Percentiles rank a stretch among this genome's conserved stretches.
phyloP scores from a whole-genome alignment of 2,888 invertebrate genomes.

The Anodontia alba region DNA sequence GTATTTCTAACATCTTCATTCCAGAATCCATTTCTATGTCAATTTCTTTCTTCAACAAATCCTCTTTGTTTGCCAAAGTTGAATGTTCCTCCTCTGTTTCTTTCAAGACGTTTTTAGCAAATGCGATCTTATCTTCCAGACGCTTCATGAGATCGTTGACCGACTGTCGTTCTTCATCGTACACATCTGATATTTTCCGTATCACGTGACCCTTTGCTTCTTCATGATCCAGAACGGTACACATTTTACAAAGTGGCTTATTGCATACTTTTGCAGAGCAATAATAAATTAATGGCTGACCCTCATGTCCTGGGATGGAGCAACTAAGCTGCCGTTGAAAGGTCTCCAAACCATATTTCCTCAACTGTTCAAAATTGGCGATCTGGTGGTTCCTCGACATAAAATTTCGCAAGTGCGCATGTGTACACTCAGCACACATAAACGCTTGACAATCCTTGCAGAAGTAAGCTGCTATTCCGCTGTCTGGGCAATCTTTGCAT shows the following conservation, averaged over 20 bases:
- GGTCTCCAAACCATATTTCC: slow-evolving; percentile 65
- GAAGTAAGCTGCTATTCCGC: slow-evolving; percentile 57
- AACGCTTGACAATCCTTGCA: slow-evolving; percentile 68
- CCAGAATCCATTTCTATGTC: slow-evolving; percentile 67
- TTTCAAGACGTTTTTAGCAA: slow-evolving; percentile 63
- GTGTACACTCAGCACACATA: slow-evolving; percentile 67
- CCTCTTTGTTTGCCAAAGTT: slow-evolving; percentile 55
- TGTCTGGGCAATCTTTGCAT: slow-evolving; percentile 65
- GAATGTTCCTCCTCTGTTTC: slow-evolving; percentile 65
- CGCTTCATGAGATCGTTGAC: slow-evolving; percentile 61
- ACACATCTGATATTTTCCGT: slow-evolving; percentile 57
- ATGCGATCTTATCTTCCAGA: slow-evolving; percentile 63
- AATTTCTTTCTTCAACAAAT: slow-evolving; percentile 58
- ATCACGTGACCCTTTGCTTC: slow-evolving; percentile 60
- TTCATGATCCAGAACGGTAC: slow-evolving; percentile 62
- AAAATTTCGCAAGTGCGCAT: slow-evolving; percentile 68
- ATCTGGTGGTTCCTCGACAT: slow-evolving; percentile 66
- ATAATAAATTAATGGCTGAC: slow-evolving; percentile 56
- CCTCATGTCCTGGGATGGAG: slow-evolving; percentile 61
- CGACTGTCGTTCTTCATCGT: slow-evolving; percentile 58
- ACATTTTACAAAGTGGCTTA: slow-evolving; percentile 64
- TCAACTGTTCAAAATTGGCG: slow-evolving; percentile 62
- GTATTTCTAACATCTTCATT: slow-evolving; percentile 63
- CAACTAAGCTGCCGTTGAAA: slow-evolving; percentile 64
- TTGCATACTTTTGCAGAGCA: slow-evolving; percentile 62